Evolutionary conservation across 2,888 invertebrate species (phyloP), one percentile per base, ranked within the genome.

Genomic region (Aphidius colemani): DNA sequence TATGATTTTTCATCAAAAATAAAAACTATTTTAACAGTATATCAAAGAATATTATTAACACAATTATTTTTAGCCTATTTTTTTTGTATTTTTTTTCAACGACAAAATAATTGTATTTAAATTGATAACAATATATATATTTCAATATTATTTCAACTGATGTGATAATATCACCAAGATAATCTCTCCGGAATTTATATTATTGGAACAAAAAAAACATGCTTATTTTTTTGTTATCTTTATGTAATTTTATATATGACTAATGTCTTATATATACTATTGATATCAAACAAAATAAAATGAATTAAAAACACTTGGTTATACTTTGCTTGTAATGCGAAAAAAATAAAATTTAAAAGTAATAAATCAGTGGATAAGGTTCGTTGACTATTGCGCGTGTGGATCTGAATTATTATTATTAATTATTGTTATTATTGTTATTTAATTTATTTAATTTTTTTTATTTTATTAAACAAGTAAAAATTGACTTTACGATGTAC

Each of bases 281-380:
- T 30, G 30, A 30, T 30, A 30, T 30, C 30, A 30, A 39, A 48
- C 48, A 58, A 11, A 30, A 48, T 40, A 58, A 58, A 50, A 7
- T n/a, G 30, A 9, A 11, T 50, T 7, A 43, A 48, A 55, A 13
- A 59, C 63, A 63, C 59, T 59, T 63, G 63, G 43, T 53, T 55
- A 64, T 60, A 64, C 43, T 49, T 44, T 18, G 53, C 49, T 48
- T 59, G 53, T 44, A 49, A 9, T 56, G 63, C 4, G 5, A 30
- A 30, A 30, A 30, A 30, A 30, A 30, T 30, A 5, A 59, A 53
- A 59, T 59, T 46, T 59, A 40, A 46, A 18, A 7, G 13, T 30
- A 56, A 60, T 64, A 60, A 64, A 64, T 64, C 64, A 64, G 60
- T 56, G 55, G 61, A 61, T 64, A 64, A 64, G 60, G 46, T 46